These are phyloP conservation scores for Lophura nycthemera DNA, from an alignment of 2,113 vertebrate genomes.

Conservation along the genomic window DNA sequence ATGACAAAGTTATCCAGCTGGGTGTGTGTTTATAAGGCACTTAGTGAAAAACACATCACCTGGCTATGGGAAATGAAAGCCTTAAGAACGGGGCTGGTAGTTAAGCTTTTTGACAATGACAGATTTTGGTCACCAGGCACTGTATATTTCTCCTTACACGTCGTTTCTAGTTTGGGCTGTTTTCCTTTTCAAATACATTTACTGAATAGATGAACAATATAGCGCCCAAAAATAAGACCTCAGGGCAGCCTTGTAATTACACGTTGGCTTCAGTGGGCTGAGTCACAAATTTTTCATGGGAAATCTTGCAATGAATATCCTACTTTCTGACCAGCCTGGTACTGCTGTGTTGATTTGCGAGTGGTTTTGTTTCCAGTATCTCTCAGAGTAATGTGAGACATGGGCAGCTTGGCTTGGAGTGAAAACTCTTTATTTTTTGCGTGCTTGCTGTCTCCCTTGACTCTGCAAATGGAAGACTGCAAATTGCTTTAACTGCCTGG, in stretches of 20 bases:
- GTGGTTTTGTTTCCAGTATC: neutral
- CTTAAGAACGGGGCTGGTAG: neutral
- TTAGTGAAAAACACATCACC: neutral
- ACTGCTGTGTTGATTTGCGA: neutral
- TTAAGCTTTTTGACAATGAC: neutral
- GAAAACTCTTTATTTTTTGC: neutral
- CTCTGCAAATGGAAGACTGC: neutral
- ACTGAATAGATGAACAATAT: neutral
- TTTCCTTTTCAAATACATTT: neutral
- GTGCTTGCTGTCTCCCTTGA: neutral
- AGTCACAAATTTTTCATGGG: neutral
- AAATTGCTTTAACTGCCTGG: neutral
- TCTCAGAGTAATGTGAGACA: neutral
- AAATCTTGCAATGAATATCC: accelerated
- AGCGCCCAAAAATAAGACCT: neutral
- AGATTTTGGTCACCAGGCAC: neutral
- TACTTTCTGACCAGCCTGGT: neutral
- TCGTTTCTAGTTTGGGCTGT: neutral
- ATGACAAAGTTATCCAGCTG: neutral
- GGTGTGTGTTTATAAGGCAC: neutral
- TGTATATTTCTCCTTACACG: neutral
- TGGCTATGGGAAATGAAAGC: neutral
- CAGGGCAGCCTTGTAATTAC: neutral
- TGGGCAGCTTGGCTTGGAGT: neutral
- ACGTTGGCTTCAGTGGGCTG: neutral